Conservation (phyloP, 30 jellyfish, hydroid and myxozoan species). For the Aurelia sp. region DNA sequence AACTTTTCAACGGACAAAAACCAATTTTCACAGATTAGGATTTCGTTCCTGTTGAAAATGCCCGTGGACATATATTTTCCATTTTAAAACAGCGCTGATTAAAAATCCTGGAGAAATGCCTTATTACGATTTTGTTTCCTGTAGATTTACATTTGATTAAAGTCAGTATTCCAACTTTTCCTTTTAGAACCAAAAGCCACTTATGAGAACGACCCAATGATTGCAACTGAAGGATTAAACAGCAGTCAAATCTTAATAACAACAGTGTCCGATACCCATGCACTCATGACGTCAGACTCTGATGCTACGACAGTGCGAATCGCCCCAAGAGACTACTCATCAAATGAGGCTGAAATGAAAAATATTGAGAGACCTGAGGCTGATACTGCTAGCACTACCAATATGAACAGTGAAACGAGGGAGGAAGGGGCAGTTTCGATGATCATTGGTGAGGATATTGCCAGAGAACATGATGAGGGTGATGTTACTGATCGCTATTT, state of each 20-base stretch:
- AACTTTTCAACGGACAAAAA: too few relatives aligned
- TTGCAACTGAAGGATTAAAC: slow-evolving; percentile 45
- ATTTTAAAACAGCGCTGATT: too few relatives aligned
- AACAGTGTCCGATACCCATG: slow-evolving; percentile 58
- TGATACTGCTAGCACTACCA: not conserved
- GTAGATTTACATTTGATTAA: too few relatives aligned
- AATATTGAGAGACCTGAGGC: slow-evolving; percentile 33
- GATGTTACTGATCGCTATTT: slow-evolving; percentile 93
- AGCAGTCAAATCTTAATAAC: slow-evolving; percentile 44
- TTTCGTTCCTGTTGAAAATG: too few relatives aligned
- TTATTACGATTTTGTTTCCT: too few relatives aligned
- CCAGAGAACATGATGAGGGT: slow-evolving; percentile 80
- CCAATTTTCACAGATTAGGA: too few relatives aligned
- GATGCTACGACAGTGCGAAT: slow-evolving; percentile 59
- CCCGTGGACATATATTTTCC: too few relatives aligned
- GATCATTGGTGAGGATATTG: slow-evolving; percentile 64
- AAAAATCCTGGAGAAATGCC: too few relatives aligned
- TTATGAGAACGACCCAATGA: slow-evolving; percentile 10
- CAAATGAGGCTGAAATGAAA: slow-evolving; percentile 25
- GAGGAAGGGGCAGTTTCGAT: slow-evolving; percentile 23
- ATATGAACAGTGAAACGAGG: not conserved
- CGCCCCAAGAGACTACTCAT: slow-evolving; percentile 47
- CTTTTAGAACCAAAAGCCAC: slow-evolving; percentile 24
- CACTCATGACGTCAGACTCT: slow-evolving; percentile 35
- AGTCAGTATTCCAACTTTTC: not conserved